Conservation (phyloP, 2,888 invertebrate genomes). For the Xestia xanthographa region DNA sequence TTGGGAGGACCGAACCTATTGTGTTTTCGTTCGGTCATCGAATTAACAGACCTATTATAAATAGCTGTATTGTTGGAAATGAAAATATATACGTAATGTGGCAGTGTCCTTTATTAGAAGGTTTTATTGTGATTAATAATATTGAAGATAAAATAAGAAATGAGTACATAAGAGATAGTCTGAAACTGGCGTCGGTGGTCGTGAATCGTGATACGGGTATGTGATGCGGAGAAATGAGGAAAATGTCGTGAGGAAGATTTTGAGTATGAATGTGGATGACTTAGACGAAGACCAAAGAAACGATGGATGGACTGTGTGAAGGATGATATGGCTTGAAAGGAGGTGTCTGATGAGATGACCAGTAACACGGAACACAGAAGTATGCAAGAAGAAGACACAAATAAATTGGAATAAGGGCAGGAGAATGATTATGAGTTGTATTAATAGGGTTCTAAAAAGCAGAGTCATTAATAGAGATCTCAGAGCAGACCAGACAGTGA, state of each 20-base stretch:
- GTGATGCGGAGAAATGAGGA: neutral
- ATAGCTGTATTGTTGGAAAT: slow-evolving; percentile 35
- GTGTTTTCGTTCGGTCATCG: slow-evolving; percentile 49
- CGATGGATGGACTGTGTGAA: neutral
- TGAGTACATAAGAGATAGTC: neutral
- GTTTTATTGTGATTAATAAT: neutral
- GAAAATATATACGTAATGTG: slow-evolving; percentile 42
- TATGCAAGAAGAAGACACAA: neutral
- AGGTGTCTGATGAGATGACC: neutral
- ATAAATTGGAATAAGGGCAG: neutral
- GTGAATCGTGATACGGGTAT: neutral
- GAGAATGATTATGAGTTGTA: neutral
- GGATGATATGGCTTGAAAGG: neutral
- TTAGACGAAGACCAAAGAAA: neutral
- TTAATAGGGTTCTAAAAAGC: neutral
- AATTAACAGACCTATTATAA: slow-evolving; percentile 38
- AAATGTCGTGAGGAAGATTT: neutral
- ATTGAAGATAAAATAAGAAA: neutral
- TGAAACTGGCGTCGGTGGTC: neutral
- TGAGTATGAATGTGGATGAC: neutral
- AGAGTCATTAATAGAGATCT: neutral
- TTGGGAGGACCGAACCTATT: slow-evolving; percentile 37
- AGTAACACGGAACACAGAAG: neutral
- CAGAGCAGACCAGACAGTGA: neutral
- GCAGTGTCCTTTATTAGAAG: slow-evolving; percentile 20